Evolutionary conservation across 2,888 invertebrate species (phyloP).

Genomic region (Teinopalpus imperialis): DNA sequence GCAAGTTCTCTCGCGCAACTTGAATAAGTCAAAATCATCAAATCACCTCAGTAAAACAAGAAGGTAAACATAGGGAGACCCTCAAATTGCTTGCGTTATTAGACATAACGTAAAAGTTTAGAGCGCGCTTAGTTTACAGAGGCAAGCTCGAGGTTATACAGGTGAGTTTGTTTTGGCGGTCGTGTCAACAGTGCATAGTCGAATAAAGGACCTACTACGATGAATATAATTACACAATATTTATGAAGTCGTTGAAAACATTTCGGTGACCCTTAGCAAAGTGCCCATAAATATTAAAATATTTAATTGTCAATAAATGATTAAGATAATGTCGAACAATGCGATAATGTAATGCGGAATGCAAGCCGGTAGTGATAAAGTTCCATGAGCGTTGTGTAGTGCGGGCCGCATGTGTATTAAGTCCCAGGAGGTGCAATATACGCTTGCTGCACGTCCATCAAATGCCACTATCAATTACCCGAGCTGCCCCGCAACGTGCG

Average conservation of each 20-base stretch:
- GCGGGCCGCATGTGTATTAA: slow-evolving; percentile 30
- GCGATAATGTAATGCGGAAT: no score
- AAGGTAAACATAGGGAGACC: slow-evolving; percentile 75
- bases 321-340: no score
- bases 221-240: slow-evolving; percentile 41
- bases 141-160: slow-evolving; percentile 68
- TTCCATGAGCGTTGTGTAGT: slow-evolving; percentile 7
- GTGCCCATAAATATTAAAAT: no score
- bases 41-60: slow-evolving; percentile 75
- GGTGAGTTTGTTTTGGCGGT: slow-evolving; percentile 67
- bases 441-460: slow-evolving; percentile 68
- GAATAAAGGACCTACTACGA: slow-evolving; percentile 36
- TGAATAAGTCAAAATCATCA: slow-evolving; percentile 80
- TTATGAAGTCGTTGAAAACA: slow-evolving; percentile 13
- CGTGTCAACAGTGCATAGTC: slow-evolving; percentile 64
- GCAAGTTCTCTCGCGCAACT: slow-evolving; percentile 40
- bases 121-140: slow-evolving; percentile 73
- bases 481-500: slow-evolving; percentile 43
- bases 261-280: no score
- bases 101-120: slow-evolving; percentile 78
- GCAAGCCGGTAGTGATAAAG: neutral
- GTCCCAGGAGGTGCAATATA: slow-evolving; percentile 61
- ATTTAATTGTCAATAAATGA: no score
- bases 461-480: slow-evolving; percentile 77
- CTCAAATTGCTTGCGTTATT: slow-evolving; percentile 78